Percentiles rank a stretch among this genome's conserved stretches.
phyloP scores from a whole-genome alignment of 2,113 vertebrate species.

The Mesocricetus auratus region DNA sequence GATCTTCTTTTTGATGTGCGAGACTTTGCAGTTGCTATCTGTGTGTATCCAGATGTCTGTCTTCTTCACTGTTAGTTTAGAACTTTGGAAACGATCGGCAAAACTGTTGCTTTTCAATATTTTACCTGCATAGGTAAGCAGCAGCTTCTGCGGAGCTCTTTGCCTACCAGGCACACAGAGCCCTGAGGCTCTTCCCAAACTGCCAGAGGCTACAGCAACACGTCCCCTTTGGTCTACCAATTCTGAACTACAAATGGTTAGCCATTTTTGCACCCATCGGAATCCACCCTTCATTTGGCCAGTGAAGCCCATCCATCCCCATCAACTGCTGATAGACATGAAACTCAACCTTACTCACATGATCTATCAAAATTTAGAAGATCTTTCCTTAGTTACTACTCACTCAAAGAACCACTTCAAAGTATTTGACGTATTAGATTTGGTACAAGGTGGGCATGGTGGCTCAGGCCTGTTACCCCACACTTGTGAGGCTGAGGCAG shows the following conservation, averaged over 20 bases:
- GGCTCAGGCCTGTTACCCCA: background rate
- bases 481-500: background rate
- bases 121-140: background rate
- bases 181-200: background rate
- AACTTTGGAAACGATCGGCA: background rate
- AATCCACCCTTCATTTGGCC: background rate
- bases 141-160: background rate
- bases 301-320: background rate
- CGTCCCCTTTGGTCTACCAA: background rate
- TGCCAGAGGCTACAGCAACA: background rate
- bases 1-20: background rate
- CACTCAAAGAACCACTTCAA: background rate
- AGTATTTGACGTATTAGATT: background rate
- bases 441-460: background rate
- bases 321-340: background rate
- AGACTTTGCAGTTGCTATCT: background rate
- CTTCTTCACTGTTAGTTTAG: constrained; percentile 21
- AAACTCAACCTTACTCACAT: background rate
- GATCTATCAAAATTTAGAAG: background rate
- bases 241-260: background rate
- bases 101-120: background rate
- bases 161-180: background rate
- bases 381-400: background rate
- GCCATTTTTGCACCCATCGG: background rate
- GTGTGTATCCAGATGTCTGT: background rate